Percentiles rank a stretch among this genome's conserved stretches.
Conservation (phyloP, 2,113 vertebrate genomes). For the Setophaga kirtlandii region DNA sequence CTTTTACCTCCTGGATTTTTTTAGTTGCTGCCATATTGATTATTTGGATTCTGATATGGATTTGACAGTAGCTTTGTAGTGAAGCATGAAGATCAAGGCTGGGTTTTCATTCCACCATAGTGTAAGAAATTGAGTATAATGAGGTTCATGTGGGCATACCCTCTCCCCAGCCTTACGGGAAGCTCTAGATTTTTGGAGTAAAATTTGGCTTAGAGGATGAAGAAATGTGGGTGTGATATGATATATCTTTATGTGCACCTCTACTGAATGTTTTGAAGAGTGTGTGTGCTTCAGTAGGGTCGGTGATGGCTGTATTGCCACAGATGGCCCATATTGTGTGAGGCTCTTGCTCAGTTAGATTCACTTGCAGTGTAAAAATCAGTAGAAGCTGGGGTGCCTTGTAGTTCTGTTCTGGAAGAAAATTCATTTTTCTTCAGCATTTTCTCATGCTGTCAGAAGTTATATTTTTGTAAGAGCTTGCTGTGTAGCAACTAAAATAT, state of each 20-base stretch:
- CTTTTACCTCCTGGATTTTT: slow-evolving; percentile 7
- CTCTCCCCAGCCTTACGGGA: background rate
- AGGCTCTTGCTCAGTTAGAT: background rate
- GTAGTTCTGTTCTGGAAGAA: background rate
- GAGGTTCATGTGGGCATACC: background rate
- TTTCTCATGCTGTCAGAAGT: slow-evolving; percentile 11
- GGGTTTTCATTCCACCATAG: background rate
- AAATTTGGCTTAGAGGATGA: background rate
- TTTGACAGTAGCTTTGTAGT: background rate
- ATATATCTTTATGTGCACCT: background rate
- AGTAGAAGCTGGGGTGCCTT: background rate
- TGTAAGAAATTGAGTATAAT: background rate
- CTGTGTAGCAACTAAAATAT: background rate
- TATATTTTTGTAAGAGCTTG: slow-evolving; percentile 55
- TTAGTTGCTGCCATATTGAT: background rate
- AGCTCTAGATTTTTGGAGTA: background rate
- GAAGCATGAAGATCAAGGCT: background rate
- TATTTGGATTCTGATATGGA: background rate
- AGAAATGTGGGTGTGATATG: background rate
- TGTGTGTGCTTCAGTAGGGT: background rate
- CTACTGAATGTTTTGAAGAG: background rate
- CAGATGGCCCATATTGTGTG: background rate
- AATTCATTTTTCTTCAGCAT: background rate
- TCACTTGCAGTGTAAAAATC: background rate
- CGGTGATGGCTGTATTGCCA: background rate